These are phyloP conservation scores for Drosophila orosa DNA, from an alignment of 1,140 invertebrate species.

Conservation along the genomic window DNA sequence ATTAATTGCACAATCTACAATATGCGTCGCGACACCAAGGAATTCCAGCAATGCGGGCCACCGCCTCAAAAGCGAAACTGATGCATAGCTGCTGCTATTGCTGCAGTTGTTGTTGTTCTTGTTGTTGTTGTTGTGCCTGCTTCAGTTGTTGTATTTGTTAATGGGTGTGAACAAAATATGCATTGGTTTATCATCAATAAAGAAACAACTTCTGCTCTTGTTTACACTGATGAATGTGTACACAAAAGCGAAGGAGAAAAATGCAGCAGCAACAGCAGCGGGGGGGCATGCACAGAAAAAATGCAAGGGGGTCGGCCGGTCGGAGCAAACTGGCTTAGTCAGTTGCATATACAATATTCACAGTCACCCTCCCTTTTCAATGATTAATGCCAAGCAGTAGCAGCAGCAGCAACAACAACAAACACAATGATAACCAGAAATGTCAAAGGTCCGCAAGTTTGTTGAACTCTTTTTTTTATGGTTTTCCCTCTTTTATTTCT, in stretches of 20 bases:
- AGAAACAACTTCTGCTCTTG: conserved; percentile 64
- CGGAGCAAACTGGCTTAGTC: conserved; percentile 47
- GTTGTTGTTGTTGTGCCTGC: conserved; percentile 23
- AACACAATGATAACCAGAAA: conserved; percentile 43
- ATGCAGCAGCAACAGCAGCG: conserved; percentile 36
- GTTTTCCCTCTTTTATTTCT: neutral
- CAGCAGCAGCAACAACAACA: conserved; percentile 12
- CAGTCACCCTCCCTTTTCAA: conserved; percentile 47
- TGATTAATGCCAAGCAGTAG: conserved; percentile 70
- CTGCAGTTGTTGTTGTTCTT: neutral
- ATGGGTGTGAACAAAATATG: conserved; percentile 79
- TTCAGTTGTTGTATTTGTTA: conserved; percentile 56
- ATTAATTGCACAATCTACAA: conserved; percentile 78
- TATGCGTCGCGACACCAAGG: conserved; percentile 56
- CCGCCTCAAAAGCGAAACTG: conserved; percentile 57
- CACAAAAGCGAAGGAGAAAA: conserved; percentile 46
- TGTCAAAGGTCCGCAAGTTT: conserved; percentile 75
- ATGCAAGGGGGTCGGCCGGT: conserved; percentile 2
- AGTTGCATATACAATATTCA: conserved; percentile 41
- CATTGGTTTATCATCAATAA: conserved; percentile 75
- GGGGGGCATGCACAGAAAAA: conserved; percentile 20
- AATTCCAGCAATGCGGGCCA: conserved; percentile 75
- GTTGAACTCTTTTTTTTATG: conserved; percentile 57
- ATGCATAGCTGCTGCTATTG: conserved; percentile 21
- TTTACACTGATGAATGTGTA: conserved; percentile 72